phyloP scores from a whole-genome alignment of 1,140 invertebrate genomes.

The Trichogramma pretiosum region DNA sequence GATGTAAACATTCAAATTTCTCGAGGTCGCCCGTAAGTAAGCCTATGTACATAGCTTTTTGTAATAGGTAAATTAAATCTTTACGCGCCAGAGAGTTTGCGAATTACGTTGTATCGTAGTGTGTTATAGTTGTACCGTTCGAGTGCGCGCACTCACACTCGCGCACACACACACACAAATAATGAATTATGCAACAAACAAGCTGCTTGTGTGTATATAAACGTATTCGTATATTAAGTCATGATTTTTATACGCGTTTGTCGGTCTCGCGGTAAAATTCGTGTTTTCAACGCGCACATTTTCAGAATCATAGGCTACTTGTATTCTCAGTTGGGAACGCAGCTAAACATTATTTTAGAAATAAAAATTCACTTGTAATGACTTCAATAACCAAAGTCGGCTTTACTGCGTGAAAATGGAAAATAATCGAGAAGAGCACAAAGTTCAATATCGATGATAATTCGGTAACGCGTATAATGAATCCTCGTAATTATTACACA shows the following conservation, averaged over 20 bases:
- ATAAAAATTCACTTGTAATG: too few relatives aligned
- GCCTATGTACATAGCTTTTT: not conserved
- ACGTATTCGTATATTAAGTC: not conserved
- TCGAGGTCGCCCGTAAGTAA: slow-evolving; percentile 3
- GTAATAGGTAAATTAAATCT: slow-evolving; percentile 13
- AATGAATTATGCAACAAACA: slow-evolving; percentile 12
- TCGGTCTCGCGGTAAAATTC: not conserved
- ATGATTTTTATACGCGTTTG: not conserved
- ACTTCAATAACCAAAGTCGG: too few relatives aligned
- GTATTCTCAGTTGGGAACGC: too few relatives aligned
- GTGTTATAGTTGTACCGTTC: not conserved
- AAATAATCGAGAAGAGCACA: too few relatives aligned
- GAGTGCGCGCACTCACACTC: not conserved
- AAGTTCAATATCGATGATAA: too few relatives aligned
- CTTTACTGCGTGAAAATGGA: too few relatives aligned
- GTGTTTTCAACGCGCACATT: too few relatives aligned
- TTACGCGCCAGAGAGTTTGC: slow-evolving; percentile 15
- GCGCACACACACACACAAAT: slow-evolving; percentile 3
- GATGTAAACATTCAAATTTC: slow-evolving; percentile 6
- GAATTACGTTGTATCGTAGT: slow-evolving; percentile 5
- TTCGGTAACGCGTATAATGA: too few relatives aligned
- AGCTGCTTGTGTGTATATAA: not conserved
- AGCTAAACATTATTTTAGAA: too few relatives aligned
- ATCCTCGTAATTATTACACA: too few relatives aligned
- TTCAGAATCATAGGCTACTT: too few relatives aligned